Percentiles rank a stretch among this genome's conserved stretches.
Evolutionary conservation across 2,888 invertebrate species (phyloP).

Genomic region (Drosophila formosana): DNA sequence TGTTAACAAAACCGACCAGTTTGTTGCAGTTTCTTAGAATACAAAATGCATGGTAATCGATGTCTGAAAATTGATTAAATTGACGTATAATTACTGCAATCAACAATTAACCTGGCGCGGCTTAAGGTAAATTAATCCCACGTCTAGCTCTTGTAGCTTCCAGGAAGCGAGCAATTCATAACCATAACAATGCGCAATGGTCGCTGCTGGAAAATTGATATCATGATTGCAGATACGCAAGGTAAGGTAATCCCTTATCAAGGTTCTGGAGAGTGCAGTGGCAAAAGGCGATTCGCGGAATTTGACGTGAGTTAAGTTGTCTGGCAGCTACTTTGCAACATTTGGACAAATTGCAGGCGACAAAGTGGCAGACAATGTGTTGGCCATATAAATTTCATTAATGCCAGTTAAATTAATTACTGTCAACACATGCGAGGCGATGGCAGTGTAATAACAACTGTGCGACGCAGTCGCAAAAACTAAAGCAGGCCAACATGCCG

Average conservation of each 20-base stretch:
- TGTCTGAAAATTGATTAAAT: slow-evolving; percentile 1
- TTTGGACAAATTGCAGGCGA: slow-evolving; percentile 44
- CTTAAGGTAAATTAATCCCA: neutral
- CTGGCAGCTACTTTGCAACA: slow-evolving; percentile 38
- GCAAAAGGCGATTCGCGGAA: slow-evolving; percentile 2
- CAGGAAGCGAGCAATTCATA: neutral
- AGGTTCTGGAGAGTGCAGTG: slow-evolving; percentile 12
- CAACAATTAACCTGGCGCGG: neutral
- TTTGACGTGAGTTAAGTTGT: slow-evolving; percentile 3
- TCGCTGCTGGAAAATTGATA: neutral
- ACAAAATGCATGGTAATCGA: slow-evolving; percentile 1
- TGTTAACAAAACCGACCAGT: neutral
- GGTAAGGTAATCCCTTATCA: slow-evolving; percentile 1
- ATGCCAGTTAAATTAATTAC: slow-evolving; percentile 78
- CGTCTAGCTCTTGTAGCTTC: neutral
- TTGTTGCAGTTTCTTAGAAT: neutral
- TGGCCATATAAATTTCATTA: slow-evolving; percentile 75
- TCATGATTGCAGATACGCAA: neutral
- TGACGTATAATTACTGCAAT: neutral
- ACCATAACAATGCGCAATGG: no score
- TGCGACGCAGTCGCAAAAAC: slow-evolving; percentile 56
- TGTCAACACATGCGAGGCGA: slow-evolving; percentile 73
- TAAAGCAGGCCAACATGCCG: slow-evolving; percentile 70
- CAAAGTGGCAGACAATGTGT: slow-evolving; percentile 72
- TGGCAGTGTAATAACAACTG: slow-evolving; percentile 31